Percentiles rank a stretch among this genome's conserved stretches.
Evolutionary conservation across 1,140 invertebrate genomes (phyloP).

Genomic region (Philopotamus ludificatus): DNA sequence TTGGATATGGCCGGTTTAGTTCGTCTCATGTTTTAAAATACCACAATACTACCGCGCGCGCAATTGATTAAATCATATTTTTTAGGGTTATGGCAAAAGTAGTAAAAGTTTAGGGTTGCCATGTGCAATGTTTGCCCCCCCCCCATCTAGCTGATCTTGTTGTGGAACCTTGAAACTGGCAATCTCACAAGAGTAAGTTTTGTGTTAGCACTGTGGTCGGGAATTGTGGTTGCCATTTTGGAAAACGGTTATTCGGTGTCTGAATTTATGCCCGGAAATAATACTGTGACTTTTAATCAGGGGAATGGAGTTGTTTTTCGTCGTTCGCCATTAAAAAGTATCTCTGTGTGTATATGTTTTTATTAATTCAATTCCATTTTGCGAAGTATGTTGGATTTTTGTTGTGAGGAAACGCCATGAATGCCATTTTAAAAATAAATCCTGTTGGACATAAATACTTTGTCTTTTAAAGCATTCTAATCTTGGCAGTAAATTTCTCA

Average conservation of each 20-base stretch:
- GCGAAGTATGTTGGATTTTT: too few relatives aligned
- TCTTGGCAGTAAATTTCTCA: conserved; percentile 6
- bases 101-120: neutral
- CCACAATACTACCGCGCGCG: too few relatives aligned
- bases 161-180: neutral
- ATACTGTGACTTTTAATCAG: too few relatives aligned
- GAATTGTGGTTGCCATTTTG: conserved; percentile 13
- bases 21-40: too few relatives aligned
- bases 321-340: too few relatives aligned
- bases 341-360: too few relatives aligned
- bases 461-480: neutral
- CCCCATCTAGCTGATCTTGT: neutral
- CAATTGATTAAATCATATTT: too few relatives aligned
- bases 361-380: too few relatives aligned
- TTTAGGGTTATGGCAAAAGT: too few relatives aligned
- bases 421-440: neutral
- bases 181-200: neutral
- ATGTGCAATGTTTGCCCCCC: neutral
- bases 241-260: neutral
- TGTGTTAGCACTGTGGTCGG: neutral
- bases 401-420: neutral
- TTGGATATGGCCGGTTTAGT: neutral
- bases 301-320: too few relatives aligned
- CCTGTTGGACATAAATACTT: neutral
- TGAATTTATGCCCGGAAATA: too few relatives aligned